Evolutionary conservation across 2,797 vertebrate genomes (phyloP).

Genomic region (Sciaenops ocellatus): DNA sequence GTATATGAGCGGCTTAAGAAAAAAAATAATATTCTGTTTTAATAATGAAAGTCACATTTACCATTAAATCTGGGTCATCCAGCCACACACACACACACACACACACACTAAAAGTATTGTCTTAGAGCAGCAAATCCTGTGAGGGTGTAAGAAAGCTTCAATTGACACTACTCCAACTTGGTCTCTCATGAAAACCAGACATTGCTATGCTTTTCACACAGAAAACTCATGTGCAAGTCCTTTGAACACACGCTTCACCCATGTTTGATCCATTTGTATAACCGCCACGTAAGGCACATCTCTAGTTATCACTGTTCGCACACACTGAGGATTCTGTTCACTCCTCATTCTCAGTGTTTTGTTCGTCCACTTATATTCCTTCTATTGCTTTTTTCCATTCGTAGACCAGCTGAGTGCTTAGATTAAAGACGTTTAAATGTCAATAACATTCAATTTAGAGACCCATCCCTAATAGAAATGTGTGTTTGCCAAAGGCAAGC

Average conservation of each 20-base stretch:
- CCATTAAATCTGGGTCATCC: neutral
- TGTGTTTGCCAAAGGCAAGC: constrained; percentile 18
- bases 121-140: neutral
- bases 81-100: neutral
- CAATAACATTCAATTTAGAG: constrained; percentile 28
- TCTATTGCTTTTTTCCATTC: neutral
- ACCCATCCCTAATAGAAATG: constrained; percentile 22
- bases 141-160: neutral
- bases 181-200: neutral
- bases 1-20: neutral
- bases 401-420: neutral
- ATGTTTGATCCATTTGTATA: neutral
- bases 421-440: constrained; percentile 30
- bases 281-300: neutral
- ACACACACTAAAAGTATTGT: neutral
- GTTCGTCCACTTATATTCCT: neutral
- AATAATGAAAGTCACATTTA: neutral
- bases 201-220: neutral
- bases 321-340: neutral
- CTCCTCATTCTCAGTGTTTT: neutral
- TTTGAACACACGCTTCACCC: neutral
- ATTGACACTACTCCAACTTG: neutral
- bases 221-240: neutral
- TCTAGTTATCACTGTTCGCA: neutral
- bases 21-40: neutral